Evolutionary conservation across 1,140 invertebrate species (phyloP).

Genomic region (Pseudomyrmex sp.): DNA sequence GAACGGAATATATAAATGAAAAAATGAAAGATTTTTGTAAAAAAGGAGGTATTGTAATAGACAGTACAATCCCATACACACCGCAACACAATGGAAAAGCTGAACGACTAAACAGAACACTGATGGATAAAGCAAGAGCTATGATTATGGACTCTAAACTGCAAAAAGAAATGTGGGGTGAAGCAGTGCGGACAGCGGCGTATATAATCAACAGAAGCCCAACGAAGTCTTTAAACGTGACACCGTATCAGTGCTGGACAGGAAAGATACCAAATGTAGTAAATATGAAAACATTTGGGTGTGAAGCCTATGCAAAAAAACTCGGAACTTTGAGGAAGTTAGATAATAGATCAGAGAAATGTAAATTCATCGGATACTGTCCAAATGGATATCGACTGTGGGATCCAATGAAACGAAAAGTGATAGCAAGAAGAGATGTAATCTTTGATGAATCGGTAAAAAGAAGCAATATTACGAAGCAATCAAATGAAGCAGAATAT

Average conservation of each 20-base stretch:
- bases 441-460: neutral
- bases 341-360: neutral
- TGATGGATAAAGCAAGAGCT: conserved; percentile 18
- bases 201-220: conserved; percentile 14
- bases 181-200: neutral
- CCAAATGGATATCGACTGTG: conserved; percentile 29
- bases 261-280: neutral
- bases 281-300: neutral
- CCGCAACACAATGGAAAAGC: neutral
- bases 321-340: neutral
- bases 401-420: neutral
- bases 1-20: too few species aligned
- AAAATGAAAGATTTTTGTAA: too few species aligned
- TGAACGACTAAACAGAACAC: neutral
- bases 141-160: neutral
- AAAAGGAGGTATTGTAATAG: too few species aligned
- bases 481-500: too few species aligned
- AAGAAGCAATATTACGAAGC: neutral
- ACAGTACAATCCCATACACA: too few species aligned
- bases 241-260: conserved; percentile 32
- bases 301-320: neutral
- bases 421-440: neutral
- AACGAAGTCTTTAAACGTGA: neutral
- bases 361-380: neutral
- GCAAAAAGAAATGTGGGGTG: conserved; percentile 37